Evolutionary conservation across 2,888 invertebrate species (phyloP), one percentile per base, ranked within the genome.

Genomic region (Drosophila rubida): DNA sequence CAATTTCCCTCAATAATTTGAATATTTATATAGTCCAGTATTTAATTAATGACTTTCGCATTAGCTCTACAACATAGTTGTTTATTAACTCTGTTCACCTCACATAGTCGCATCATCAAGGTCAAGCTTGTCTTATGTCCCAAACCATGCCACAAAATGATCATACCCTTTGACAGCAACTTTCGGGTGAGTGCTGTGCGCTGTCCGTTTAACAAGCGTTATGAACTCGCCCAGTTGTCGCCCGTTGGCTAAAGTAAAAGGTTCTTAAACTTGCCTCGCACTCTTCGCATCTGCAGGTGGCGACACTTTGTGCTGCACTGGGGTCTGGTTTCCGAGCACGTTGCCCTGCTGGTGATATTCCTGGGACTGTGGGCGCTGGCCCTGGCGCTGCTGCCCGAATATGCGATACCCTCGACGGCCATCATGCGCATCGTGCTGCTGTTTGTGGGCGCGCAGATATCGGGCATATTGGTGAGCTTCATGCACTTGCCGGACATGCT

Each of bases 401-500:
- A 90, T 66, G 84, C 90, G 0, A 44, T 55, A n/a, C 90, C 91
- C 2, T 62, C 78, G 19, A 87, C 90, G 8, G 83, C 68, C 41
- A 89, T 92, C 27, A 92, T 92, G 91, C 89, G 92, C 14, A 89
- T 92, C 57, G 83, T 87, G 48, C 88, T 91, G 53, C 75, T 92
- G 2, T 91, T 92, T 74, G 87, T 91, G 55, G 91, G 92, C 1
- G 92, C 92, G 6, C 90, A 92, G 62, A 66, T 90, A 22, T 68
- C 83, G 8, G 92, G 92, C 0, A 80, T 90, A n/a, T 57, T 92
- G 64, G 90, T 90, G 32, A 86, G 89, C 44, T 88, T 90, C 6
- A 51, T 90, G 2, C 80, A 84, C 32, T 57, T 92, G 70, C 92
- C 94, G 0, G 94, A 94, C 5, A 93, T 94, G 88, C 91, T 95